Conservation (phyloP, 2,113 vertebrate species). For the Tricholaema leucomelas region DNA sequence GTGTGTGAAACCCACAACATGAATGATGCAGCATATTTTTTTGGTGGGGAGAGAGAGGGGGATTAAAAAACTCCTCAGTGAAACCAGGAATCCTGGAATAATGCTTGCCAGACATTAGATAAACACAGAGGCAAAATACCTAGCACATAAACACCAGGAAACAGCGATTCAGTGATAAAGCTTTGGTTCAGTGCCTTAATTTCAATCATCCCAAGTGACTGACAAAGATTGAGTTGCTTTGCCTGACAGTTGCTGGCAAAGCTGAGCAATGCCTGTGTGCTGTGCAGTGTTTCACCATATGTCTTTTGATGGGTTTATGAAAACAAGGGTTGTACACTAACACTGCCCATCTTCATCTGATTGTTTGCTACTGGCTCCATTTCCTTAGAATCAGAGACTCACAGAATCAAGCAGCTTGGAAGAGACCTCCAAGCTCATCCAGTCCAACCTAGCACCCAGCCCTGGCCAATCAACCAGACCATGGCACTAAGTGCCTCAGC, state of each 20-base stretch:
- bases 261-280: not conserved
- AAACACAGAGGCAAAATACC: not conserved
- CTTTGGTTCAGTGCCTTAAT: conserved; percentile 8
- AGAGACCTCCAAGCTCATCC: too few relatives aligned
- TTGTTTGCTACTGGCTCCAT: conserved; percentile 26
- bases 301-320: conserved; percentile 32
- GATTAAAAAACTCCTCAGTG: not conserved
- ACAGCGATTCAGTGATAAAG: not conserved
- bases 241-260: conserved; percentile 5
- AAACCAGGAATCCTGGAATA: not conserved
- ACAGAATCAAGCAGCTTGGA: too few relatives aligned
- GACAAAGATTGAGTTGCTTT: not conserved
- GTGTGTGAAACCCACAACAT: too few relatives aligned
- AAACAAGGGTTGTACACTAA: conserved; percentile 23
- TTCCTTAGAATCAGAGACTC: not conserved
- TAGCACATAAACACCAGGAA: not conserved
- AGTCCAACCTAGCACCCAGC: too few relatives aligned
- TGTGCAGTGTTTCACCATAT: conserved; percentile 16
- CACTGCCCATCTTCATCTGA: conserved; percentile 32
- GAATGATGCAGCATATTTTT: too few relatives aligned
- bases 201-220: not conserved
- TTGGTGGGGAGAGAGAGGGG: not conserved
- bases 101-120: not conserved
- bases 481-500: too few relatives aligned
- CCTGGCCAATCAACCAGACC: too few relatives aligned